A percentile compares a stretch with the other conserved stretches of the same genome.
Conservation (phyloP, 2,797 vertebrate genomes). For the Macropus fuliginosus region DNA sequence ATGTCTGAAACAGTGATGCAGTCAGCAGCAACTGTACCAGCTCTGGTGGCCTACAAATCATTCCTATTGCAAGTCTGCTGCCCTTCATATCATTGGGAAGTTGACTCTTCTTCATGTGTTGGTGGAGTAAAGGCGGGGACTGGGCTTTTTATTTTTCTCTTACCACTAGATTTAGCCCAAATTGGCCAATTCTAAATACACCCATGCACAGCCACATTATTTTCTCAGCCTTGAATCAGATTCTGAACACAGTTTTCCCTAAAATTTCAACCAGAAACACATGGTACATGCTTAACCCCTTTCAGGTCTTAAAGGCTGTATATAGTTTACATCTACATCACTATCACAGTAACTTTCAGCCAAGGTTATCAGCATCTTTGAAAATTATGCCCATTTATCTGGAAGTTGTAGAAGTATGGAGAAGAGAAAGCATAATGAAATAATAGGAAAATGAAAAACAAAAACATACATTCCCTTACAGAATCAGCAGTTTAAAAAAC, state of each 20-base stretch:
- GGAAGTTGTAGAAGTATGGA: background rate
- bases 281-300: background rate
- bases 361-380: constrained; percentile 44
- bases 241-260: constrained; percentile 1
- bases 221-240: constrained; percentile 69
- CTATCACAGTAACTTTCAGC: constrained; percentile 18
- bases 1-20: background rate
- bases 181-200: constrained; percentile 57
- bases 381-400: constrained; percentile 42
- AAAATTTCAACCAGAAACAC: constrained; percentile 2
- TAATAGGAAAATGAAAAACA: background rate
- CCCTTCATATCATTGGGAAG: constrained; percentile 20
- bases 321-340: background rate
- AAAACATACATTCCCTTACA: background rate
- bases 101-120: background rate
- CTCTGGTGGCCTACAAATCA: constrained; percentile 1
- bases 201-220: constrained; percentile 64
- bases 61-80: background rate
- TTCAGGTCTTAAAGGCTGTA: constrained; percentile 30
- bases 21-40: background rate
- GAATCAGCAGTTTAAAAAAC: background rate
- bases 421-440: constrained; percentile 21
- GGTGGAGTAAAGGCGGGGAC: constrained; percentile 11
- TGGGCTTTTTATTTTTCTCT: constrained; percentile 63
- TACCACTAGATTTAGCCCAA: constrained; percentile 61